These are phyloP conservation scores for Mirza zaza DNA, from an alignment of 2,113 vertebrate genomes.

Conservation along the genomic window DNA sequence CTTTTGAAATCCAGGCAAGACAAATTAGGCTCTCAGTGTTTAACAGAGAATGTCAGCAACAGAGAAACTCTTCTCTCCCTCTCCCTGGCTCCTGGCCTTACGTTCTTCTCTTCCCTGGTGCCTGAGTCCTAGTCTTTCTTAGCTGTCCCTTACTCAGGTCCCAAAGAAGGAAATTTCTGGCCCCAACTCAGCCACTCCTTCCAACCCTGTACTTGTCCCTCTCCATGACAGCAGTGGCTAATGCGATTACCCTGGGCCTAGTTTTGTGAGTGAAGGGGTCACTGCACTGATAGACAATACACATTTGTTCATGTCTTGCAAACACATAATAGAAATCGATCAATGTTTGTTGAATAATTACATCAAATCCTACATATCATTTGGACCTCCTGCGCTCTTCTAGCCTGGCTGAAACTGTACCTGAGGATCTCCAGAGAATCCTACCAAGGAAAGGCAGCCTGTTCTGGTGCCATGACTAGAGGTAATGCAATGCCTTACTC, in stretches of 20 bases:
- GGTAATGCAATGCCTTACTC: neutral
- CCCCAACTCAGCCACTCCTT: neutral
- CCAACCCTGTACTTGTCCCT: neutral
- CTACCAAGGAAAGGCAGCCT: neutral
- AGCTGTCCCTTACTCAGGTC: neutral
- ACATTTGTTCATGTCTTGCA: neutral
- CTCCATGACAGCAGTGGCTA: no score
- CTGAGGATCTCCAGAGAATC: neutral
- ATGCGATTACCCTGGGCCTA: no score
- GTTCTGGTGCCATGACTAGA: neutral
- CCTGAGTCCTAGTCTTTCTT: neutral
- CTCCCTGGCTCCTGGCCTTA: neutral
- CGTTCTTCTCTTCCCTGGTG: neutral
- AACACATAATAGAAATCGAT: neutral
- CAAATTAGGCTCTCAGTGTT: neutral
- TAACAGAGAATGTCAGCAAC: neutral
- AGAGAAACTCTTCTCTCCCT: neutral
- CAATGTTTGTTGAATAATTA: neutral
- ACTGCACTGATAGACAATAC: neutral
- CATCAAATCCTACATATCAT: neutral
- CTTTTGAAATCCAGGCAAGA: neutral
- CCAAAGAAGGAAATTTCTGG: neutral
- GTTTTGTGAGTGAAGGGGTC: neutral
- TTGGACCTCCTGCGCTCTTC: neutral
- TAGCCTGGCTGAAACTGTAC: neutral